Base-by-base conservation (phyloP, 2,113 vertebrate species). In the Condylura cristata region DNA sequence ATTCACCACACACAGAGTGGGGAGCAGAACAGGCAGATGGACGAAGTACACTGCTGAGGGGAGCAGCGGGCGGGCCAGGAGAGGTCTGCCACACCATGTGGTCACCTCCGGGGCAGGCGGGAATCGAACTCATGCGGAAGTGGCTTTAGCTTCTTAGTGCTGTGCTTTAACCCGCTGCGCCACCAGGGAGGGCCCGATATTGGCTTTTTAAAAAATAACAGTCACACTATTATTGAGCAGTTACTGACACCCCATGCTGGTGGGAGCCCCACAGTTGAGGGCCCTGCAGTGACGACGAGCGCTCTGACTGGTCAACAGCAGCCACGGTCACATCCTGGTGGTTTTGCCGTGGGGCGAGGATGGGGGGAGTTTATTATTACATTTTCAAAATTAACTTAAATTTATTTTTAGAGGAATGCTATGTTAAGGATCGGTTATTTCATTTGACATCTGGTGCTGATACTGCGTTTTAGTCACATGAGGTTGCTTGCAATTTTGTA, bases 241-340 rank as follows among this genome's bases (percentile, higher is more conserved):
- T 6, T 22, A 18, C 16, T 3, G 20, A 13, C 16, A 1, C 34
- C 28, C 18, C 37, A 5, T 5, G 51, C 86, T 4, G 8, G 28
- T 28, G 1, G 60, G 6, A 41, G 48, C 26, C 4, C 8, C 24
- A 1, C 2, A 13, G n/a, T 10, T 4, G 4, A 76, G 37, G 2
- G 76, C 70, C 5, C 5, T n/a, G 0, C 4, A 0, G 10, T 2
- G 4, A 2, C 4, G 44, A 14, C 6, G 0, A 22, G 26, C 20
- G 39, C 18, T 6, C 1, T 22, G 24, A 5, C 7, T 8, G 17
- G 0, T 37, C 26, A 0, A 30, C 2, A 30, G 8, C 41, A 37
- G 22, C 11, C 17, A 85, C 70, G 11, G 22, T 46, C 26, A 37
- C 5, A 2, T 51, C 46, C 65, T 61, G 74, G 72, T 51, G 61